A percentile compares a stretch with the other conserved stretches of the same genome.
These are phyloP conservation scores for Drosophila quinaria DNA, from an alignment of 2,888 invertebrate genomes.

Conservation along the genomic window DNA sequence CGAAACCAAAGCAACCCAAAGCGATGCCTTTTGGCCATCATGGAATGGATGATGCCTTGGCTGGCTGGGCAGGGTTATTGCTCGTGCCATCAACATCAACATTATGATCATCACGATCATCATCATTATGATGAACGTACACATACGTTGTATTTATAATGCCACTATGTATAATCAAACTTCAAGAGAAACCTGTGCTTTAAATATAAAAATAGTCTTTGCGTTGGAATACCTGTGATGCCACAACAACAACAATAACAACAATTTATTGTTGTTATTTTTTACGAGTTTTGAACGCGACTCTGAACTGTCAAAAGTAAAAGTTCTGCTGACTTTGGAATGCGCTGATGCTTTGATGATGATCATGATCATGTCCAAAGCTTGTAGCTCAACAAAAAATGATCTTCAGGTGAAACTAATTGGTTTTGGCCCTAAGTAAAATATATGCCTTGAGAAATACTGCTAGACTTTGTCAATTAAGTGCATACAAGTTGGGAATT, in stretches of 20 bases:
- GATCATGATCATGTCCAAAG: conserved; percentile 26
- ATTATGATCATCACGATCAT: not conserved
- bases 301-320: conserved; percentile 69
- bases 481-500: not conserved
- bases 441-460: conserved; percentile 12
- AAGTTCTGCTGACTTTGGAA: conserved; percentile 74
- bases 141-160: conserved; percentile 64
- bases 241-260: conserved; percentile 26
- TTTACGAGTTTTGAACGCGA: conserved; percentile 40
- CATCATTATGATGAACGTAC: not conserved
- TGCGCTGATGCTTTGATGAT: conserved; percentile 53
- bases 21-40: conserved; percentile 12
- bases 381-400: conserved; percentile 14
- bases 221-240: conserved; percentile 45
- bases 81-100: conserved; percentile 73
- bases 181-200: conserved; percentile 56
- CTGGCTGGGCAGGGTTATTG: conserved; percentile 68
- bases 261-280: conserved; percentile 32
- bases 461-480: conserved; percentile 11
- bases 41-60: conserved; percentile 34
- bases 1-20: conserved; percentile 11
- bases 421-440: conserved; percentile 37
- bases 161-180: conserved; percentile 69
- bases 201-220: conserved; percentile 65
- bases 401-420: conserved; percentile 57